Base-by-base conservation (phyloP, 2,797 vertebrate species). In the Xenopus petersii region DNA sequence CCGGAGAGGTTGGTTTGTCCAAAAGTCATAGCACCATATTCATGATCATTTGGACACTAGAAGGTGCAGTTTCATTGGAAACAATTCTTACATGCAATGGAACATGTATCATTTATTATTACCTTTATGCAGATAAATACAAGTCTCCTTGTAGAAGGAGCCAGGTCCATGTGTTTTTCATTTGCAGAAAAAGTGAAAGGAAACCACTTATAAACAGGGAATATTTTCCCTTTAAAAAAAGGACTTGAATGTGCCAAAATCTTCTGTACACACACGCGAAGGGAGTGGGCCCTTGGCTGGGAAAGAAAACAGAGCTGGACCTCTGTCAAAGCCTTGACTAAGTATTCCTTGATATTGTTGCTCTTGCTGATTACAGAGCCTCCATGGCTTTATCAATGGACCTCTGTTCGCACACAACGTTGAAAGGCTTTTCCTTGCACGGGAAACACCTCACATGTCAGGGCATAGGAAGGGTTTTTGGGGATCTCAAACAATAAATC, bases 331-430 rank as follows among this genome's bases (percentile, higher is more conserved):
- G 72, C 67, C 72, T 77, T 62, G 51, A 67, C 70, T 72, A 71
- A 67, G 60, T 73, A 72, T 77, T 64, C 75, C 70, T 77, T 73
- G 75, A 77, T 77, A 77, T 77, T 77, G 70, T 77, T 77, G 75
- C 70, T 49, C 67, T 71, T 77, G 65, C 70, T 69, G 70, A 78
- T 68, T 78, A 69, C 59, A 73, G 70, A 17, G 59, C 63, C 60
- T 24, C 13, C n/a, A 47, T 58, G 51, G n/a, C 30, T 48, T 67
- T 71, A 68, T 78, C 75, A 73, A 78, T 78, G 63, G 71, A 17
- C 75, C 70, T 66, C 69, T 77, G 75, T 77, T 72, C 70, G 67
- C 70, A 42, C 49, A 26, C 48, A 66, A 12, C 56, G 54, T 67
- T 51, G 30, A 77, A 15, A 72, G 60, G 21, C 55, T 12, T 61